Percentiles rank a stretch among this genome's conserved stretches.
Conservation (phyloP, 2,113 vertebrate species). For the Lepidothrix coronata region DNA sequence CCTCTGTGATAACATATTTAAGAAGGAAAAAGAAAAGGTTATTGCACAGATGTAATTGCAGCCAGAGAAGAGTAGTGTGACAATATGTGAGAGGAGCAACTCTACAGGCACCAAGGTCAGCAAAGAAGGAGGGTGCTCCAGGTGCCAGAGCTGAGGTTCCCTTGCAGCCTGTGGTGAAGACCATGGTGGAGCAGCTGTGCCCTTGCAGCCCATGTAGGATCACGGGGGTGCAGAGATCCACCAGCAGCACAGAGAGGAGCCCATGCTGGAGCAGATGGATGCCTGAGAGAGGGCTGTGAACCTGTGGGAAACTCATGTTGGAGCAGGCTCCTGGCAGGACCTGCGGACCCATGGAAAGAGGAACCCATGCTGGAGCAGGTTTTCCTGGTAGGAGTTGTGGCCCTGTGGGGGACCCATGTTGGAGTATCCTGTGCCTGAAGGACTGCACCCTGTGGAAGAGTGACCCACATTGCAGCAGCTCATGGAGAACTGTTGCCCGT, state of each 20-base stretch:
- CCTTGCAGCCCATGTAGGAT: not conserved
- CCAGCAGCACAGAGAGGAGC: not conserved
- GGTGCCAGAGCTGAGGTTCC: not conserved
- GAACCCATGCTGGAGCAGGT: not conserved
- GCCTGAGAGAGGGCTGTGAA: not conserved
- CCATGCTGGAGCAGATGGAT: not conserved
- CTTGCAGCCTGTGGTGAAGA: not conserved
- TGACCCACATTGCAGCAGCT: not conserved
- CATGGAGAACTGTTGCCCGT: not conserved
- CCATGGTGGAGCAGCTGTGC: not conserved
- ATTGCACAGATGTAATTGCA: not conserved
- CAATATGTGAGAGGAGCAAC: not conserved
- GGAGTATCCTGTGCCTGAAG: not conserved
- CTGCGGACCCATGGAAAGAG: not conserved
- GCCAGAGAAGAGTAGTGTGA: not conserved
- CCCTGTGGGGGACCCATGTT: not conserved
- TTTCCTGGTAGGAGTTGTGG: not conserved
- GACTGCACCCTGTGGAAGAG: not conserved
- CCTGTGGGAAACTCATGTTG: not conserved
- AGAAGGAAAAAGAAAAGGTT: not conserved
- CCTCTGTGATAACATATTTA: not conserved
- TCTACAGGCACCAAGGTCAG: not conserved
- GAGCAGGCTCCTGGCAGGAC: not conserved
- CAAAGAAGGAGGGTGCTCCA: not conserved
- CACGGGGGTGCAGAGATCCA: not conserved